These are phyloP conservation scores for Drosophila subsilvestris DNA, from an alignment of 2,888 invertebrate species.

Conservation along the genomic window DNA sequence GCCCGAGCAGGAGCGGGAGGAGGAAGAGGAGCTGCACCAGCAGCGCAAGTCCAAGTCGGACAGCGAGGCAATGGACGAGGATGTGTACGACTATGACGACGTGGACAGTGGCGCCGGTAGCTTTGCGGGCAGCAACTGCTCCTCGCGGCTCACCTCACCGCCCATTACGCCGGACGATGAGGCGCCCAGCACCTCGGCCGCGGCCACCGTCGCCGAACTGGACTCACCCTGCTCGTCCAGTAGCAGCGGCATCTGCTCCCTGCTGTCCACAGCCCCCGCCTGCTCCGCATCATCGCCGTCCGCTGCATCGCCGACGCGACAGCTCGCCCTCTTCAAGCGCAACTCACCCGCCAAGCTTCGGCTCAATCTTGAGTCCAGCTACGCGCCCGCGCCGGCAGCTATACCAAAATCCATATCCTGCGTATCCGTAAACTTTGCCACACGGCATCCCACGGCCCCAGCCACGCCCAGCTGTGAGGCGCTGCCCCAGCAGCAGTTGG, in stretches of 20 bases:
- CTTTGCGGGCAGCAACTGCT: slow-evolving; percentile 75
- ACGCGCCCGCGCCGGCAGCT: slow-evolving; percentile 58
- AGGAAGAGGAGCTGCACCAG: slow-evolving; percentile 4
- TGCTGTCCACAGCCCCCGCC: slow-evolving; percentile 23
- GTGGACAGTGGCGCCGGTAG: slow-evolving; percentile 72
- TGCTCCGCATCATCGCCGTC: slow-evolving; percentile 32
- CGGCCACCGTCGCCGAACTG: slow-evolving; percentile 48
- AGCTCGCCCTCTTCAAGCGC: slow-evolving; percentile 74
- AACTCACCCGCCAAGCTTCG: slow-evolving; percentile 80
- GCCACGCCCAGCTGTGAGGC: slow-evolving; percentile 66
- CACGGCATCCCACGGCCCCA: slow-evolving; percentile 58
- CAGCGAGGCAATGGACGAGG: slow-evolving; percentile 77
- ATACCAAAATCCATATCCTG: slow-evolving; percentile 81
- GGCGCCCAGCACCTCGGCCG: slow-evolving; percentile 68
- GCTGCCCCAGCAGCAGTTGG: slow-evolving; percentile 30
- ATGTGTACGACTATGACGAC: slow-evolving; percentile 71
- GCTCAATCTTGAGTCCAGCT: slow-evolving; percentile 78
- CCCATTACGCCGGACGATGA: slow-evolving; percentile 79
- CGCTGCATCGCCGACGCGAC: slow-evolving; percentile 61
- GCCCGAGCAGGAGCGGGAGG: slow-evolving; percentile 50
- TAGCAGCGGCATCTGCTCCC: slow-evolving; percentile 54
- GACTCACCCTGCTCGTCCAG: slow-evolving; percentile 70
- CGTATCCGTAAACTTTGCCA: slow-evolving; percentile 76
- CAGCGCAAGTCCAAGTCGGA: slow-evolving; percentile 69
- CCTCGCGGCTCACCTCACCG: slow-evolving; percentile 81